A percentile compares a stretch with the other conserved stretches of the same genome.
These are phyloP conservation scores for Pollachius pollachius DNA, from an alignment of 2,113 vertebrate genomes.

Conservation along the genomic window DNA sequence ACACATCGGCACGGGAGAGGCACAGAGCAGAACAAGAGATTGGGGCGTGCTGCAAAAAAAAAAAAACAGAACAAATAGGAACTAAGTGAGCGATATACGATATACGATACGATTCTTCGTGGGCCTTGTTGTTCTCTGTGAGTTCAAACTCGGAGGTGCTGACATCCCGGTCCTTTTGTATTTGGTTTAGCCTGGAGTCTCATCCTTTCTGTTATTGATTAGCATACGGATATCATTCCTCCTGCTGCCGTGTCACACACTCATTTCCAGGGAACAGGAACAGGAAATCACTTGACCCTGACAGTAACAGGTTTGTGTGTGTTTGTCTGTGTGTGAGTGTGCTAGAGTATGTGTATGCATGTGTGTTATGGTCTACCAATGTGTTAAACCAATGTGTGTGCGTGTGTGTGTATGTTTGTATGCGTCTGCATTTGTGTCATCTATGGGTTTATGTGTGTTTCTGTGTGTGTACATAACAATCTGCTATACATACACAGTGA, in stretches of 20 bases:
- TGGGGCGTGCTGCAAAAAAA: constrained; percentile 25
- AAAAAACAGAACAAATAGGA: background rate
- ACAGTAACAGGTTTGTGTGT: background rate
- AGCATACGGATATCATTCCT: constrained; percentile 24
- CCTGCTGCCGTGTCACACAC: constrained; percentile 39
- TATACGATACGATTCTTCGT: background rate
- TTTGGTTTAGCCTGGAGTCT: constrained; percentile 28
- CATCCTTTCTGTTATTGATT: constrained; percentile 23
- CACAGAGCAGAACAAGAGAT: background rate
- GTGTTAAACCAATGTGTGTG: background rate
- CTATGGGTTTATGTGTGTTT: background rate
- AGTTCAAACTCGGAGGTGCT: constrained; percentile 12
- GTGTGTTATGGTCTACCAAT: background rate
- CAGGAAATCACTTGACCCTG: background rate
- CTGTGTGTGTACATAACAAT: background rate
- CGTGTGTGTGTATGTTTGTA: background rate
- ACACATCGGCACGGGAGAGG: background rate
- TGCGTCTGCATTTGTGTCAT: too few species aligned
- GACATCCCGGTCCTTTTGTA: constrained; percentile 34
- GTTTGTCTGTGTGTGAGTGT: background rate
- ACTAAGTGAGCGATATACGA: too few species aligned
- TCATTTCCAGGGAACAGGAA: background rate
- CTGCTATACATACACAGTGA: background rate
- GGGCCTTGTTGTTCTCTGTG: constrained; percentile 13
- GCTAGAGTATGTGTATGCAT: background rate